Evolutionary conservation across 2,888 invertebrate species (phyloP), one percentile per base, ranked within the genome.

Genomic region (Incurvaria masculella): DNA sequence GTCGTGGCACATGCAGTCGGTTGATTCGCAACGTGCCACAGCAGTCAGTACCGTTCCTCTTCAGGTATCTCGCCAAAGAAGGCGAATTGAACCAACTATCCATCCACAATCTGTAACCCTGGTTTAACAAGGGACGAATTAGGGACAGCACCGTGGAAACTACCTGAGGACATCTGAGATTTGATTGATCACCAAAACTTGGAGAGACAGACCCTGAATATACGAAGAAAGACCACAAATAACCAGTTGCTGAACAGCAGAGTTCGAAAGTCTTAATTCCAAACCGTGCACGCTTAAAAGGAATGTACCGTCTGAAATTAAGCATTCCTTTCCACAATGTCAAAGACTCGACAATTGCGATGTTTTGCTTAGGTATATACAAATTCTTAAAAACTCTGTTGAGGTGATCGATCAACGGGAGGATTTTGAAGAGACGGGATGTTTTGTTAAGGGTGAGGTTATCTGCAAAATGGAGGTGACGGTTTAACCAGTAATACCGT

Each of bases 31-130:
- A 11, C 17, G 45, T 45, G 5, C 49, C 49, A 5, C 41, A 20
- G 18, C 42, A 45, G 42, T 45, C 48, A 8, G 45, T 49, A n/a
- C 18, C 16, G 16, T 45, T 49, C 16, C 42, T 26, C 20, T 49
- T 49, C 6, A 49, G 21, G n/a, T 10, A 45, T 21, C 42, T 51
- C 42, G n/a, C 53, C 44, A 56, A 21, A 2, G 45, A 4, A 0
- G 55, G 55, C n/a, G 51, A 54, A 47, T 55, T 57, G 20, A 44
- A 55, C 51, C 51, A 53, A 38, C 48, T 53, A 45, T 57, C 51
- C 52, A 59, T 52, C 21, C 54, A 57, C 8, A 48, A 17, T 3
- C 18, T 23, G 27, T 48, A 27, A 5, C 48, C 48, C 21, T 41
- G 21, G 2, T 21, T n/a, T 2, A 48, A 39, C 21, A 44, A 27